Conservation (phyloP, 2,113 vertebrate species). For the Phycodurus eques region DNA sequence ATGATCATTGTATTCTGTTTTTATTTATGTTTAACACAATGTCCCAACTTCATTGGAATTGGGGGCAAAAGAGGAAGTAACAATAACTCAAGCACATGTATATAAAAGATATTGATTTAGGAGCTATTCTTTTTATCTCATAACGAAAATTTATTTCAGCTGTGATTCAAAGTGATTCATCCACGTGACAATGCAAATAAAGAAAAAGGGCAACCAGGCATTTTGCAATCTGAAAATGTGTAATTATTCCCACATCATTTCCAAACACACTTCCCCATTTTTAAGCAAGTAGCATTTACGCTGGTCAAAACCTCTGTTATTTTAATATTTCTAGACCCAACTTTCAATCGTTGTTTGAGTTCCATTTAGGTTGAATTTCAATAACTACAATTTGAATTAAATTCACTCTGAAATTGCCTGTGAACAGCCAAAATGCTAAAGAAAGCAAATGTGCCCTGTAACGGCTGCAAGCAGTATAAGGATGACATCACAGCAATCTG, state of each 20-base stretch:
- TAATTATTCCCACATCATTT: slow-evolving; percentile 33
- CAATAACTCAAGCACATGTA: neutral
- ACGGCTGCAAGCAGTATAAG: neutral
- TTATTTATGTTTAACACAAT: too few species aligned
- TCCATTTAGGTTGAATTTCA: neutral
- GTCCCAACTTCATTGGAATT: too few species aligned
- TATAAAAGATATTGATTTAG: neutral
- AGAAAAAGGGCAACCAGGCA: too few species aligned
- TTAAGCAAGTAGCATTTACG: too few species aligned
- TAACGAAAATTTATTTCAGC: too few species aligned
- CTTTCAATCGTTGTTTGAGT: slow-evolving; percentile 26
- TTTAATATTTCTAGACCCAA: too few species aligned
- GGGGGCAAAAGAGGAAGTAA: too few species aligned
- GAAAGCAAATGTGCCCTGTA: neutral
- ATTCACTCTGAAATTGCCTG: neutral
- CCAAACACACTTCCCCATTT: slow-evolving; percentile 28
- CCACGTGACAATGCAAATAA: too few species aligned
- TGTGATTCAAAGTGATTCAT: too few species aligned
- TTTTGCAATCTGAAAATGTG: too few species aligned
- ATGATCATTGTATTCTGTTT: too few species aligned
- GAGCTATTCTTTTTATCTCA: neutral
- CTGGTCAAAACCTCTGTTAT: too few species aligned
- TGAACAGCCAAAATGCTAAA: neutral
- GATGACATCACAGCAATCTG: neutral
- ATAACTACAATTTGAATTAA: neutral